A percentile compares a stretch with the other conserved stretches of the same genome.
These are phyloP conservation scores for Blera fallax DNA, from an alignment of 2,888 invertebrate genomes.

Conservation along the genomic window DNA sequence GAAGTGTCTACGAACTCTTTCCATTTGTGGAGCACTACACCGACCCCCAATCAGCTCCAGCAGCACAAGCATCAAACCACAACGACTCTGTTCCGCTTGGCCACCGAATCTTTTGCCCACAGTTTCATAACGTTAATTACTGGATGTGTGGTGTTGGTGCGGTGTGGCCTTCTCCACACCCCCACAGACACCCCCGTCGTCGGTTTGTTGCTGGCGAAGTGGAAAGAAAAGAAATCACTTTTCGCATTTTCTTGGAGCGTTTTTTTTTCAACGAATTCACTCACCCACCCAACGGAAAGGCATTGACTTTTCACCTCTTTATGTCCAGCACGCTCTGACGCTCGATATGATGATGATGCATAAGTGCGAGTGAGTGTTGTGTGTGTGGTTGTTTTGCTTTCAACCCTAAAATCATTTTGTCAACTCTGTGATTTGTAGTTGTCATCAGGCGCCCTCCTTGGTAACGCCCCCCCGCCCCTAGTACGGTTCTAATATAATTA, in stretches of 20 bases:
- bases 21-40: background rate
- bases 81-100: slow-evolving; percentile 68
- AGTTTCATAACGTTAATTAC: slow-evolving; percentile 53
- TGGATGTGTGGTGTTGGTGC: background rate
- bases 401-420: slow-evolving; percentile 44
- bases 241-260: background rate
- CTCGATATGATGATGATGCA: slow-evolving; percentile 7
- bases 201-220: background rate
- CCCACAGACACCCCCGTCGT: background rate
- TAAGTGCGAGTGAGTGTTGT: slow-evolving; percentile 8
- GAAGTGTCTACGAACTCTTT: slow-evolving; percentile 42
- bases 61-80: slow-evolving; percentile 56
- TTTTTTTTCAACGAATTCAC: background rate
- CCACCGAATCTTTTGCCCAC: slow-evolving; percentile 38
- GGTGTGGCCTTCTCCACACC: background rate
- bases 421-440: slow-evolving; percentile 57
- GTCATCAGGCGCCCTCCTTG: slow-evolving; percentile 38
- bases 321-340: background rate
- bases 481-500: slow-evolving; percentile 52
- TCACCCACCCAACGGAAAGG: slow-evolving; percentile 28
- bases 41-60: background rate
- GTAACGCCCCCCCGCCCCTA: background rate
- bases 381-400: background rate
- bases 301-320: slow-evolving; percentile 46
- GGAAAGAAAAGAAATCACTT: background rate